These are phyloP conservation scores for Xanthorhoe designata DNA, from an alignment of 2,888 invertebrate species.

Conservation along the genomic window DNA sequence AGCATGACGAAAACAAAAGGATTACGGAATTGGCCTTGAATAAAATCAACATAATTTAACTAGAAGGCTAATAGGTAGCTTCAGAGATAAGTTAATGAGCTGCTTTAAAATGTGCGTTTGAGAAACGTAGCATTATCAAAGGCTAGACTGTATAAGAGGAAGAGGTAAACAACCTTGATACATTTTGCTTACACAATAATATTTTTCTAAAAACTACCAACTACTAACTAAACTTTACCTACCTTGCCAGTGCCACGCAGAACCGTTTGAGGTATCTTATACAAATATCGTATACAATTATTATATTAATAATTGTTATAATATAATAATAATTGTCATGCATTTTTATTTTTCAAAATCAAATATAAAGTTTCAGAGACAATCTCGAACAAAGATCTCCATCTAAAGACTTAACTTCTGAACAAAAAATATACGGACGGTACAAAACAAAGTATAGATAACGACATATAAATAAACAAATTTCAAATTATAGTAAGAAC, in stretches of 20 bases:
- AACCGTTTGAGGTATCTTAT: no score
- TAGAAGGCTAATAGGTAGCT: constrained; percentile 20
- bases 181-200: not conserved
- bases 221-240: no score
- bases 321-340: no score
- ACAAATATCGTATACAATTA: no score
- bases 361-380: no score
- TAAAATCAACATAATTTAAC: constrained; percentile 27
- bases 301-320: no score
- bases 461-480: not conserved
- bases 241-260: no score
- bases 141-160: not conserved
- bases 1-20: constrained; percentile 17
- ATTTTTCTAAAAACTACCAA: not conserved
- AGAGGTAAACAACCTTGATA: constrained; percentile 4
- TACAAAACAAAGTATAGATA: no score
- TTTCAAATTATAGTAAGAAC: not conserved
- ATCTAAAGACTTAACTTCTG: no score
- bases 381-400: no score
- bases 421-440: no score
- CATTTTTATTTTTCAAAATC: no score
- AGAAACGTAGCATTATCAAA: constrained; percentile 1
- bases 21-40: constrained; percentile 31
- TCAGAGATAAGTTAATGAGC: constrained; percentile 9
- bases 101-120: not conserved